phyloP scores from a whole-genome alignment of 1,140 invertebrate genomes.

The Nebria ingens region DNA sequence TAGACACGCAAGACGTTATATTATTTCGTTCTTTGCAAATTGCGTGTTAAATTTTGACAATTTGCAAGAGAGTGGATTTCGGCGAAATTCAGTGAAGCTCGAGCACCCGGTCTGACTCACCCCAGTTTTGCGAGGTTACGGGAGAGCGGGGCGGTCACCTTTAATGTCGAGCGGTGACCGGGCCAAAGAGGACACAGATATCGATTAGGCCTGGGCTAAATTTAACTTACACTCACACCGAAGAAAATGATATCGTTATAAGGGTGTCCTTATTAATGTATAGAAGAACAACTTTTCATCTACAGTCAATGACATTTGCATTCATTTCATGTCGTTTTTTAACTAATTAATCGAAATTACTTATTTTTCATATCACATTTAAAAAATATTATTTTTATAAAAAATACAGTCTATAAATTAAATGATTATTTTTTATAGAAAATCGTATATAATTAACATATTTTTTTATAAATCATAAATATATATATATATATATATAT shows the following conservation, averaged over 20 bases:
- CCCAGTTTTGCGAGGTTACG: too few relatives aligned
- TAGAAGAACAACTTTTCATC: background rate
- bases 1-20: background rate
- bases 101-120: background rate
- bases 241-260: background rate
- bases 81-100: background rate
- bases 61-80: background rate
- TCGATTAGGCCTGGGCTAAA: background rate
- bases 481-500: too few relatives aligned
- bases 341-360: too few relatives aligned
- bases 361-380: too few relatives aligned
- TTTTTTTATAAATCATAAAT: too few relatives aligned
- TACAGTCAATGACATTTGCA: background rate
- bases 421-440: too few relatives aligned
- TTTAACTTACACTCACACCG: background rate
- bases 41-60: constrained; percentile 7
- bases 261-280: background rate
- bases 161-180: background rate
- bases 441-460: too few relatives aligned
- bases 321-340: too few relatives aligned
- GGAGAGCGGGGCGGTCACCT: background rate
- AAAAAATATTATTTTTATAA: too few relatives aligned
- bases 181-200: background rate
- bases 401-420: too few relatives aligned
- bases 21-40: background rate